Evolutionary conservation across 2,113 vertebrate genomes (phyloP).

Genomic region (Alexandromys fortis): DNA sequence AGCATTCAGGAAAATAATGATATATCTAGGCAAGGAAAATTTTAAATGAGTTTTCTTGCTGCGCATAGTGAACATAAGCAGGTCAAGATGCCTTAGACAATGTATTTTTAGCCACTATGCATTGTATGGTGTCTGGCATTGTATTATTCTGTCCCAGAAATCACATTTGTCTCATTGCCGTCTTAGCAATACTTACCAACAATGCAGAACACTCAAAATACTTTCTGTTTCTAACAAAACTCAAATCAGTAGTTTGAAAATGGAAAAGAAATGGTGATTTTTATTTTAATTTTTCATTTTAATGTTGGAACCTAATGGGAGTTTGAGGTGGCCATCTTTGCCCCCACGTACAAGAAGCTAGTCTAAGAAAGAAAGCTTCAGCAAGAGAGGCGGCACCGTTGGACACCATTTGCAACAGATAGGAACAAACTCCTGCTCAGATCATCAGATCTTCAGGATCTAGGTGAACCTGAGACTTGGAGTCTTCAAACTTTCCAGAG

Average conservation of each 20-base stretch:
- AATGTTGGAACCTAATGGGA: neutral
- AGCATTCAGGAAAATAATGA: slow-evolving; percentile 23
- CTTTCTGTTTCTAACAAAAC: neutral
- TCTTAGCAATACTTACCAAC: neutral
- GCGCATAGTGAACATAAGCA: neutral
- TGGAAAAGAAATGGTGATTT: neutral
- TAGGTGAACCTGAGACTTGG: neutral
- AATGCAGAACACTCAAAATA: neutral
- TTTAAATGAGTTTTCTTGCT: neutral
- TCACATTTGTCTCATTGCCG: neutral
- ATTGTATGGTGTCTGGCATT: neutral
- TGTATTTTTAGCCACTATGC: neutral
- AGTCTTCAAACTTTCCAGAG: neutral
- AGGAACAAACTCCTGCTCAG: neutral
- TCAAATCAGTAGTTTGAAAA: slow-evolving; percentile 35
- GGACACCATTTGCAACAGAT: neutral
- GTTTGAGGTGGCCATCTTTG: neutral
- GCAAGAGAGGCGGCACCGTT: neutral
- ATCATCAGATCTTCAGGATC: neutral
- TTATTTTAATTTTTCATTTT: slow-evolving; percentile 34
- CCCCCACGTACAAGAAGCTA: neutral
- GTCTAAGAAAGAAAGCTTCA: neutral
- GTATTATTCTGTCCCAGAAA: neutral
- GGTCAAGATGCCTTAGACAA: neutral
- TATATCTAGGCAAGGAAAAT: neutral